These are phyloP conservation scores for Myotis pilosus DNA, from an alignment of 2,797 vertebrate genomes.

Conservation along the genomic window DNA sequence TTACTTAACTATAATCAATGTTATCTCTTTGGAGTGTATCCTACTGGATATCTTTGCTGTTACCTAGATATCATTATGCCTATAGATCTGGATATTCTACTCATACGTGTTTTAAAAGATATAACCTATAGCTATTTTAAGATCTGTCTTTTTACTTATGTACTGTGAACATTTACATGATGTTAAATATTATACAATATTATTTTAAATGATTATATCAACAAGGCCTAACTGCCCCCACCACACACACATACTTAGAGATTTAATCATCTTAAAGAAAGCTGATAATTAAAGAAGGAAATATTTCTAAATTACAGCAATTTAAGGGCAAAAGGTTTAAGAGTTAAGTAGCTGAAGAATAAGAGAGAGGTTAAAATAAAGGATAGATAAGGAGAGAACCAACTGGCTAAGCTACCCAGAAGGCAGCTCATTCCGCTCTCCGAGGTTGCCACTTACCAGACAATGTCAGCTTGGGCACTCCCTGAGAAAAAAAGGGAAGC, in stretches of 20 bases:
- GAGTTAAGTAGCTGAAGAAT: neutral
- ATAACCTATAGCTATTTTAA: neutral
- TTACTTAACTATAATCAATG: neutral
- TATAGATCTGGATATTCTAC: neutral
- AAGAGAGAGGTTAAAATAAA: neutral
- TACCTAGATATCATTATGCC: neutral
- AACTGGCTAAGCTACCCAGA: neutral
- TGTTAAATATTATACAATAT: neutral
- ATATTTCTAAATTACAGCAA: neutral
- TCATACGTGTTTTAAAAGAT: neutral
- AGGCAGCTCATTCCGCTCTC: neutral
- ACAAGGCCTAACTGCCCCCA: neutral
- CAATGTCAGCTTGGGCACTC: neutral
- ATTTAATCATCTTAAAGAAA: constrained; percentile 18
- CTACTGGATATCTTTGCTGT: neutral
- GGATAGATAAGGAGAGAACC: neutral
- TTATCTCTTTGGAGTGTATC: neutral
- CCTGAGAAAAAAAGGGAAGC: neutral
- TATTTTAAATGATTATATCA: neutral
- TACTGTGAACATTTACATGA: neutral
- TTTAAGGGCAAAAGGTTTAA: neutral
- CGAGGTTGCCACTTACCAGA: neutral
- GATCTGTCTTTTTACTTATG: neutral
- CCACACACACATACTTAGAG: neutral
- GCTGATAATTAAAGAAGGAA: neutral